Evolutionary conservation across 2,888 invertebrate species (phyloP).

Genomic region (Aphidoletes aphidimyza): DNA sequence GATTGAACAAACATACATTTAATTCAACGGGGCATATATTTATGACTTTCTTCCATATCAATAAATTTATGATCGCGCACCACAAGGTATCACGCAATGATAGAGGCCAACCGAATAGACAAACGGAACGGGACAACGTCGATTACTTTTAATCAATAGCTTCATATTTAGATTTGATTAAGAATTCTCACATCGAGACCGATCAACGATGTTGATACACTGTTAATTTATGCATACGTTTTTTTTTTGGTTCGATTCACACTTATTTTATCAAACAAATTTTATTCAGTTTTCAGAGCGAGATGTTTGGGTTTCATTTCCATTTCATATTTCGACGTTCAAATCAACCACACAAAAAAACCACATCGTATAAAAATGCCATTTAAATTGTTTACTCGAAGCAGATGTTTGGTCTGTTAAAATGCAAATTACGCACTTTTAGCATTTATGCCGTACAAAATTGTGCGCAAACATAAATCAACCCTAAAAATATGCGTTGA

Average conservation of each 20-base stretch:
- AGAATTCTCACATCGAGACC: conserved; percentile 8
- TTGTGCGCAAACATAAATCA: not conserved
- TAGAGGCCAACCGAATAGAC: not conserved
- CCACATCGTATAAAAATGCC: not conserved
- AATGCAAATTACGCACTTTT: conserved; percentile 51
- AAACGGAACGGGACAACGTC: not conserved
- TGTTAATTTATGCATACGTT: conserved; percentile 24
- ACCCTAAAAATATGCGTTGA: not conserved
- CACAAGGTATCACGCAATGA: not conserved
- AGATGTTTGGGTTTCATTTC: not conserved
- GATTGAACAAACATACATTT: conserved; percentile 44
- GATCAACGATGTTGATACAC: too few relatives aligned
- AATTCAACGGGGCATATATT: not conserved
- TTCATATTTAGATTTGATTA: not conserved
- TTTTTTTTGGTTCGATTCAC: conserved; percentile 28
- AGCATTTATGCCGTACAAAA: too few relatives aligned
- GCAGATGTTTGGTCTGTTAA: not conserved
- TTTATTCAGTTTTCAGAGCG: not conserved
- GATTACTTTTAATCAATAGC: not conserved
- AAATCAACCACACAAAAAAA: too few relatives aligned
- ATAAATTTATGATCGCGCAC: conserved; percentile 2
- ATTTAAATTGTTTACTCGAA: not conserved
- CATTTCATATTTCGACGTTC: not conserved
- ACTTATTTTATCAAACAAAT: not conserved
- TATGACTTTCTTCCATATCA: conserved; percentile 21